Conservation (phyloP, 2,113 vertebrate genomes). For the Okapia johnstoni region DNA sequence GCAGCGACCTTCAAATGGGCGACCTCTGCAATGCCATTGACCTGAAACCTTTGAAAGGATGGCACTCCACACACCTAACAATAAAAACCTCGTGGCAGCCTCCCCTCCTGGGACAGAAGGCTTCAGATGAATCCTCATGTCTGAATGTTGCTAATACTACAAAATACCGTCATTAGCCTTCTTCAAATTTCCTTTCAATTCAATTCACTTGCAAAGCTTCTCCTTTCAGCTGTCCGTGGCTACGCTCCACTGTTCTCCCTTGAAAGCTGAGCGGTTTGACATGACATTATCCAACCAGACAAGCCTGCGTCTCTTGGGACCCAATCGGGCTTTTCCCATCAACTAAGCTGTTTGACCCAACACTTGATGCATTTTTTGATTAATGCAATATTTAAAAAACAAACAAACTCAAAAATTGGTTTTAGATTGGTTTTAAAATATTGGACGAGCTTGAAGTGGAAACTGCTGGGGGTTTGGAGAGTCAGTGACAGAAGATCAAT, state of each 20-base stretch:
- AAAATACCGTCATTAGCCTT: not conserved
- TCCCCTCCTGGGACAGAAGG: not conserved
- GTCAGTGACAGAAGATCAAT: constrained; percentile 25
- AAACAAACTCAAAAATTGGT: constrained; percentile 38
- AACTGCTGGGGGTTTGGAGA: constrained; percentile 15
- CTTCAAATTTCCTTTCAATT: not conserved
- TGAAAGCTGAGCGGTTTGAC: not conserved
- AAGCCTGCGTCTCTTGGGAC: not conserved
- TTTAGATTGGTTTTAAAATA: constrained; percentile 53
- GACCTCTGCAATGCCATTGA: not conserved
- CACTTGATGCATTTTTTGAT: constrained; percentile 44
- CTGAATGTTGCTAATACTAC: not conserved
- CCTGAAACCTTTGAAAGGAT: not conserved
- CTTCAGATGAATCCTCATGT: not conserved
- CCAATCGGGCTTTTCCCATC: not conserved
- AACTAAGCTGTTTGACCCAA: not conserved
- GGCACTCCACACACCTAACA: fast-evolving
- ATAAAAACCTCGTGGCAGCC: not conserved
- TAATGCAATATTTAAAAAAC: not conserved
- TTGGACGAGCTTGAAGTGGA: constrained; percentile 2
- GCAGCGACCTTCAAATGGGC: not conserved
- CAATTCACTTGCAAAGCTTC: not conserved
- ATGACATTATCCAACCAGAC: not conserved
- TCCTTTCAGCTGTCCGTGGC: not conserved
- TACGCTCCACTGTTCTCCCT: not conserved